Percentiles rank a stretch among this genome's conserved stretches.
phyloP scores from a whole-genome alignment of 1,140 invertebrate genomes.

The Drosophila tristis region DNA sequence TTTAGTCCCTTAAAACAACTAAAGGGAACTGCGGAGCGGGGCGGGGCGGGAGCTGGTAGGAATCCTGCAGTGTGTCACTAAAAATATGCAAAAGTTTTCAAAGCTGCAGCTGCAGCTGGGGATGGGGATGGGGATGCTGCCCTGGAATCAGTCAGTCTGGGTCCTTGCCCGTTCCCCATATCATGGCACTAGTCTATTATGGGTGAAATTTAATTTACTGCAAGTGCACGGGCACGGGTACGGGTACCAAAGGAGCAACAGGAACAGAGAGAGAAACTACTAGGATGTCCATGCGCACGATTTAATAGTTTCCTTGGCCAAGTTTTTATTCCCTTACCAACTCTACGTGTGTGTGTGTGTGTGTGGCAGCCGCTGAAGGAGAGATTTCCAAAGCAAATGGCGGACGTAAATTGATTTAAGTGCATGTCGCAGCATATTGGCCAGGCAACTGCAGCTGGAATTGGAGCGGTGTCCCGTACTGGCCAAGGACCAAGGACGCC shows the following conservation, averaged over 20 bases:
- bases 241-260: constrained; percentile 26
- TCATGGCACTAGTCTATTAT: constrained; percentile 70
- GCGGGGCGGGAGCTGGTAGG: not conserved
- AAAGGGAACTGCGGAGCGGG: not conserved
- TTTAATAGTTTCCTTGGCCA: constrained; percentile 60
- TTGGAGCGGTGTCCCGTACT: not conserved
- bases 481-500: no score
- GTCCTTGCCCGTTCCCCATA: not conserved
- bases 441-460: constrained; percentile 12
- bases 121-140: no score
- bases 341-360: constrained; percentile 4
- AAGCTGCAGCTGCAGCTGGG: constrained; percentile 34
- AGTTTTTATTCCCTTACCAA: constrained; percentile 42
- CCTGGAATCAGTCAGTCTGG: not conserved
- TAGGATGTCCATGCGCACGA: constrained; percentile 57
- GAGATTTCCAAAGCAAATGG: constrained; percentile 47
- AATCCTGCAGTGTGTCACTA: constrained; percentile 24
- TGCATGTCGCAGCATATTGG: constrained; percentile 76
- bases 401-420: constrained; percentile 77
- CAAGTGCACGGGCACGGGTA: constrained; percentile 33
- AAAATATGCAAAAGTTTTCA: constrained; percentile 72
- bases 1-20: constrained; percentile 12
- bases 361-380: constrained; percentile 39
- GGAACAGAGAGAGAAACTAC: not conserved
- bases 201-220: constrained; percentile 77